A percentile compares a stretch with the other conserved stretches of the same genome.
These are phyloP conservation scores for Caenorhabditis angaria DNA, from an alignment of 2,888 invertebrate genomes.

Conservation along the genomic window DNA sequence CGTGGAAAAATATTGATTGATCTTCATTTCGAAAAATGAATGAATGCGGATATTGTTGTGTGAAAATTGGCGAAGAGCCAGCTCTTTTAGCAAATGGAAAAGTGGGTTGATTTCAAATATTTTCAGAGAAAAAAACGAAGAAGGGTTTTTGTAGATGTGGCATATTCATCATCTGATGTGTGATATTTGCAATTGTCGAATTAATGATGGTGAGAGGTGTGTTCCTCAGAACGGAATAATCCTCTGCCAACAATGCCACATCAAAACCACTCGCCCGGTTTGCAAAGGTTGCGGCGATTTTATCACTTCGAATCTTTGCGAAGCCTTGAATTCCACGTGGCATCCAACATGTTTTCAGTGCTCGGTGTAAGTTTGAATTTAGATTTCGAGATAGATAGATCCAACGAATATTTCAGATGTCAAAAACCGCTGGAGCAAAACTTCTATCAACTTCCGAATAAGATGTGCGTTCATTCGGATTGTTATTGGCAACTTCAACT, in stretches of 20 bases:
- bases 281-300: slow-evolving; percentile 38
- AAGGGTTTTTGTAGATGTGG: slow-evolving; percentile 19
- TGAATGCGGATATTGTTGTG: slow-evolving; percentile 38
- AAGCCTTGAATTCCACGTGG: slow-evolving; percentile 36
- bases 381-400: too few relatives aligned
- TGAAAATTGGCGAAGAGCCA: slow-evolving; percentile 41
- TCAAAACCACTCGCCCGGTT: slow-evolving; percentile 36
- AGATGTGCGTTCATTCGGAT: slow-evolving; percentile 32
- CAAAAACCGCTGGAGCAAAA: slow-evolving; percentile 28
- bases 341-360: slow-evolving; percentile 46
- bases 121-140: neutral
- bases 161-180: slow-evolving; percentile 39
- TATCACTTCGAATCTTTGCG: slow-evolving; percentile 30
- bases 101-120: slow-evolving; percentile 10
- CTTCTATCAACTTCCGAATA: slow-evolving; percentile 35
- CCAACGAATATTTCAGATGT: slow-evolving; percentile 33
- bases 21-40: slow-evolving; percentile 19
- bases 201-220: slow-evolving; percentile 41
- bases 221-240: slow-evolving; percentile 33
- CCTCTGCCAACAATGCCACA: slow-evolving; percentile 34
- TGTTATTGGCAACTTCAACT: slow-evolving; percentile 42
- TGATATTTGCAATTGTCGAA: slow-evolving; percentile 38
- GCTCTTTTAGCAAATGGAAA: slow-evolving; percentile 41
- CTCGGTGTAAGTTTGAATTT: slow-evolving; percentile 21
- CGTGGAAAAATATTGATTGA: neutral